Evolutionary conservation across 2,797 vertebrate genomes (phyloP).

Genomic region (Xenentodon cancila): DNA sequence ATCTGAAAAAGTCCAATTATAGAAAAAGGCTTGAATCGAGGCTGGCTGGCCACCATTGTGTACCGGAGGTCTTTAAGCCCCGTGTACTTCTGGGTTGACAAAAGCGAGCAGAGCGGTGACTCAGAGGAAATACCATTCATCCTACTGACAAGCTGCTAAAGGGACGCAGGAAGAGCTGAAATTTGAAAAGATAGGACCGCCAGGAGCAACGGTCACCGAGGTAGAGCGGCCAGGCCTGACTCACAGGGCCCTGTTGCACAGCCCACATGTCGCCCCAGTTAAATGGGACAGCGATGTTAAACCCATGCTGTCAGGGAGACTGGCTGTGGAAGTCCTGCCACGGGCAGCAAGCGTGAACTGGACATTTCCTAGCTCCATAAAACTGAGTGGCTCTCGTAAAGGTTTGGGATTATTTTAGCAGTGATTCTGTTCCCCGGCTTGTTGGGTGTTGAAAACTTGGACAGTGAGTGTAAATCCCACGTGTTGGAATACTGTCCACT

Average conservation of each 20-base stretch:
- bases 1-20: conserved; percentile 52
- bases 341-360: no score
- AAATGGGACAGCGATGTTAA: conserved; percentile 52
- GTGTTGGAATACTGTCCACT: no score
- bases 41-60: conserved; percentile 34
- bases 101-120: conserved; percentile 62
- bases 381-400: no score
- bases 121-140: conserved; percentile 82
- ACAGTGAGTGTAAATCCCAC: no score
- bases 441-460: no score
- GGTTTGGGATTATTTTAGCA: no score
- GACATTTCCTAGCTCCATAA: no score
- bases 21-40: conserved; percentile 47
- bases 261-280: conserved; percentile 51
- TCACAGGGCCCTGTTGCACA: conserved; percentile 40
- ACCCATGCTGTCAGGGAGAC: conserved; percentile 12
- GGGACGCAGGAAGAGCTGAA: conserved; percentile 63
- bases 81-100: conserved; percentile 38
- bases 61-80: conserved; percentile 47
- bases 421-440: no score
- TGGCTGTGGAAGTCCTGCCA: no score
- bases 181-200: conserved; percentile 53
- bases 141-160: conserved; percentile 58
- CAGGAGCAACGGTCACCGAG: conserved; percentile 27
- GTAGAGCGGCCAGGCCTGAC: conserved; percentile 40